Conservation (phyloP, 2,797 vertebrate species). For the Macrochelys suwanniensis region DNA sequence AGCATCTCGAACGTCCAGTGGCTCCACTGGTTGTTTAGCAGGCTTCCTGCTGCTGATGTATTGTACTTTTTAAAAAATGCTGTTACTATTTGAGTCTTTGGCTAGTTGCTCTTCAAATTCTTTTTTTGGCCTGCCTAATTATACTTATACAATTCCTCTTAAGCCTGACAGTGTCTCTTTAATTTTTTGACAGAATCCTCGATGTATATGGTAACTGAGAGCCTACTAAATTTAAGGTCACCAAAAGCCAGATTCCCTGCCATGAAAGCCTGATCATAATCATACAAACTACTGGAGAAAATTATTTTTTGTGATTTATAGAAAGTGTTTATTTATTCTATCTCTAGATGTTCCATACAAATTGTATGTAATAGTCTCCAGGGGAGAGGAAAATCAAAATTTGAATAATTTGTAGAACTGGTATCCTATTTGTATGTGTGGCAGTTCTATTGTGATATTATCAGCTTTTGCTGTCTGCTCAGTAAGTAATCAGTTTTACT, state of each 20-base stretch:
- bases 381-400: conserved; percentile 45
- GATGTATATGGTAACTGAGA: background rate
- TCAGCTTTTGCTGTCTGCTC: conserved; percentile 54
- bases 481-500: conserved; percentile 35
- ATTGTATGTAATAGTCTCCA: conserved; percentile 44
- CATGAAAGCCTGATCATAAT: background rate
- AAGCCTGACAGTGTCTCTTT: background rate
- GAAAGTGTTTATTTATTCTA: background rate
- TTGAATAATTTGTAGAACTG: conserved; percentile 52
- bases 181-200: background rate
- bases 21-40: too few species aligned
- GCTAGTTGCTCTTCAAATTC: too few species aligned
- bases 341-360: conserved; percentile 2
- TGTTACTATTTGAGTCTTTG: too few species aligned
- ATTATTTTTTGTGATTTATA: background rate
- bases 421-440: background rate
- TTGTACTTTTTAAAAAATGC: too few species aligned
- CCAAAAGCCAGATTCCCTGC: fast-evolving
- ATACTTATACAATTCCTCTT: background rate
- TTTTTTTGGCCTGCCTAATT: too few species aligned
- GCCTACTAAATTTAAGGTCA: background rate
- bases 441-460: conserved; percentile 55
- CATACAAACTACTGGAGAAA: background rate
- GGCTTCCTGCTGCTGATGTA: too few species aligned
- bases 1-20: too few species aligned